Base-by-base conservation (phyloP, 1,140 invertebrate species). In the Euglossa dilemma region DNA sequence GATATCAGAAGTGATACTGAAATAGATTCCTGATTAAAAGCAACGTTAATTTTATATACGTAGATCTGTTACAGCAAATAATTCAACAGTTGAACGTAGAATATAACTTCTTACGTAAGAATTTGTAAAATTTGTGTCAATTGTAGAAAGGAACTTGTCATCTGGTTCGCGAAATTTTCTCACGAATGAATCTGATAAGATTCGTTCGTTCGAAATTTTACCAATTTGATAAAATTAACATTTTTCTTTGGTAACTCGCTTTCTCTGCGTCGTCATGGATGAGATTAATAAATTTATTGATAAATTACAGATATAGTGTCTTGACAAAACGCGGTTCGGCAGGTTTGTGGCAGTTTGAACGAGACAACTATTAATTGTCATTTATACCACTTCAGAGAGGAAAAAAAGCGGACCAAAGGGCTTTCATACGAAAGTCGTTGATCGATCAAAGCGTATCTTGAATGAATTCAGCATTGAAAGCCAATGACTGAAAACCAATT, bases 361-460 rank as follows among this genome's bases (percentile, higher is more conserved):
- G 6, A 23, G 2, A 52, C 61, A 36, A 7, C 43, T 23, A 59
- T 80, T 70, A 47, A 72, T 47, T 59, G 45, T 45, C 43, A 59
- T 72, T 72, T 61, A 52, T 52, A 72, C 20, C 56, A 50, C 20
- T 72, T 80, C 54, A 63, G 4, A 20, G 20, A n/a, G 45, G 9
- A 47, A 20, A 63, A 52, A 59, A 23, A 52, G 18, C 25, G 6
- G 28, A 59, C 20, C 25, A 25, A 50, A 50, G 18, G 45, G 25
- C 52, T 78, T 69, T 43, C n/a, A 57, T 69, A 69, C 76, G n/a
- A 71, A 74, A 79, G n/a, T 77, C 45, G 23, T 43, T 36, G 66
- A 59, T 71, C 54, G 20, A 70, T 79, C 52, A 71, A 79, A 79
- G 36, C 76, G 69, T 80, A 72, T 80, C 56, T 72, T 61, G 56